Percentiles rank a stretch among this genome's conserved stretches.
phyloP scores from a whole-genome alignment of 2,888 invertebrate species.

The Rhaphigaster nebulosa region DNA sequence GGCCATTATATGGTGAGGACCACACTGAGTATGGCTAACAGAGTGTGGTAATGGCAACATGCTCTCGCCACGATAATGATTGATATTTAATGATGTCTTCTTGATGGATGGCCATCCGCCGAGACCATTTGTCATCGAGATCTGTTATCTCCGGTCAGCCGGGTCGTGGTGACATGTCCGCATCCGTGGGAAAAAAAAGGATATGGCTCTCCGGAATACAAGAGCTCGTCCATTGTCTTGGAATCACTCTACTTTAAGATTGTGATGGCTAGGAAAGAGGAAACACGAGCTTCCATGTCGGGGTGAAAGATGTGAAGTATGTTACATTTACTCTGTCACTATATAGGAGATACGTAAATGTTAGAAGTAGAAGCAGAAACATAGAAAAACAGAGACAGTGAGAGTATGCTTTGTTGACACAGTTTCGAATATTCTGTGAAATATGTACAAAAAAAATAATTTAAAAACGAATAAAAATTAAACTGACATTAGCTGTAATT shows the following conservation, averaged over 20 bases:
- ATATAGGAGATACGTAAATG: no score
- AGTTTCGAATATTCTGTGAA: no score
- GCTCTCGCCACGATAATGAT: conserved; percentile 54
- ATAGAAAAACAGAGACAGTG: no score
- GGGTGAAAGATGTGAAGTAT: neutral
- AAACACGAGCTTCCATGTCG: neutral
- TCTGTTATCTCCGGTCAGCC: conserved; percentile 54
- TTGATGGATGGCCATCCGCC: conserved; percentile 36
- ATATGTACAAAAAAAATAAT: no score
- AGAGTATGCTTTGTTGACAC: no score
- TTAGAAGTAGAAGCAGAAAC: no score
- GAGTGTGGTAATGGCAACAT: conserved; percentile 54
- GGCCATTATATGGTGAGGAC: conserved; percentile 47
- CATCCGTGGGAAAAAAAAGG: conserved; percentile 43
- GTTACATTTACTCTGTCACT: no score
- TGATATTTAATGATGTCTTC: conserved; percentile 57
- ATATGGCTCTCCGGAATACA: conserved; percentile 5
- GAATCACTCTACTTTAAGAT: neutral
- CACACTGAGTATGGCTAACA: conserved; percentile 52
- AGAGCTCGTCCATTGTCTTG: conserved; percentile 2
- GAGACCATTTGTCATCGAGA: conserved; percentile 55
- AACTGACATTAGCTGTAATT: no score
- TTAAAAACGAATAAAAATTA: no score
- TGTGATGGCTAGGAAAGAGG: neutral
- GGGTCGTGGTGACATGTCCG: conserved; percentile 57